These are phyloP conservation scores for Brachylomia viminalis DNA, from an alignment of 2,888 invertebrate genomes.

Conservation along the genomic window DNA sequence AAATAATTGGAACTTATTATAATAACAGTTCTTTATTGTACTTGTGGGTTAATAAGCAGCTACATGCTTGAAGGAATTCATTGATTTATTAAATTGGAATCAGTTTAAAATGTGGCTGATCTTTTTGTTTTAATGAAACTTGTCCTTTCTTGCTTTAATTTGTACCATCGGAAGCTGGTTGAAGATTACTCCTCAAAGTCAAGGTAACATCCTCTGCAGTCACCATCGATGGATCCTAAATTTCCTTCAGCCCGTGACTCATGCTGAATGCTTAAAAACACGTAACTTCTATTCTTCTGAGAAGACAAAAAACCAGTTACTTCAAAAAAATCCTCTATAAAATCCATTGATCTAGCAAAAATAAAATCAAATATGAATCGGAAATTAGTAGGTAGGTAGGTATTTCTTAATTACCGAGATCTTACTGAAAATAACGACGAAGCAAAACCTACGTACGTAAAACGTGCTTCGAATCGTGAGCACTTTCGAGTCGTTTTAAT, in stretches of 20 bases:
- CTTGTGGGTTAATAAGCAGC: slow-evolving; percentile 27
- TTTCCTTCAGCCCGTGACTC: neutral
- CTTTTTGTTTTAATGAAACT: neutral
- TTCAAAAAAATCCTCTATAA: no score
- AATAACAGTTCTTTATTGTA: slow-evolving; percentile 43
- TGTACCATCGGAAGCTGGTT: neutral
- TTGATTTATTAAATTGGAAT: slow-evolving; percentile 46
- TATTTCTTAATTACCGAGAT: no score
- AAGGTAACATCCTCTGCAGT: no score
- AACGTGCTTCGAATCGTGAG: neutral
- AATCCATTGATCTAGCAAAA: no score
- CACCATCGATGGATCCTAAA: neutral
- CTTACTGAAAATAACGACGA: no score
- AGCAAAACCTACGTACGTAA: no score
- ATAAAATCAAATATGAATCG: no score
- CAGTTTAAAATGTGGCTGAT: neutral
- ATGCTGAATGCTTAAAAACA: no score
- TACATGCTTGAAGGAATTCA: slow-evolving; percentile 24
- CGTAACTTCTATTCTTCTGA: neutral
- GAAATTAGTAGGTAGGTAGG: no score
- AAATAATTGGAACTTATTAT: slow-evolving; percentile 51
- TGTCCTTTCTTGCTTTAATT: neutral
- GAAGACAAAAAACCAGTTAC: neutral
- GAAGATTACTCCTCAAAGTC: neutral
- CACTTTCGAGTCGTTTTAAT: slow-evolving; percentile 22